Evolutionary conservation across 2,797 vertebrate genomes (phyloP).

Genomic region (Pitangus sulphuratus): DNA sequence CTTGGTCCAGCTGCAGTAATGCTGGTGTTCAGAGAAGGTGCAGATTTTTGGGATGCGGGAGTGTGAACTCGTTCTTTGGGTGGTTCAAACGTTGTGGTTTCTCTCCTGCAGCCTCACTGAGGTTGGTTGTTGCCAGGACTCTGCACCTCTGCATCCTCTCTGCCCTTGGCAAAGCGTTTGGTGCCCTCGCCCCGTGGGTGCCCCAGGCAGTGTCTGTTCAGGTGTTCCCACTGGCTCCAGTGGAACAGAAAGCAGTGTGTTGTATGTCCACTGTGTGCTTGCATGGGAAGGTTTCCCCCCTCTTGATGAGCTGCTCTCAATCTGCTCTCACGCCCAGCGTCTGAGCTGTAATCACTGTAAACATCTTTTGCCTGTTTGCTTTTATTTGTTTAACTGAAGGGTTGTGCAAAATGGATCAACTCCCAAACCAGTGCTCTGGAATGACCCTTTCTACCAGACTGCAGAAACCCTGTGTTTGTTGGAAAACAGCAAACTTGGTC

Average conservation of each 20-base stretch:
- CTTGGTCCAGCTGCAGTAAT: not conserved
- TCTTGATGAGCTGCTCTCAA: not conserved
- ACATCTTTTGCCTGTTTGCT: not conserved
- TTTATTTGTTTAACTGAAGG: not conserved
- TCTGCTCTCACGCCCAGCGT: not conserved
- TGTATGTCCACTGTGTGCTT: not conserved
- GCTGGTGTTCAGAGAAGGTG: not conserved
- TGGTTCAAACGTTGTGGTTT: not conserved
- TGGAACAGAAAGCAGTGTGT: not conserved
- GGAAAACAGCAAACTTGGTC: not conserved
- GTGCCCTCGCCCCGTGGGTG: not conserved
- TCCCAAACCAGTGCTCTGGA: not conserved
- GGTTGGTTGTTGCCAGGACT: slow-evolving; percentile 5
- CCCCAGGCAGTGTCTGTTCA: not conserved
- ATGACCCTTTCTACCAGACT: not conserved
- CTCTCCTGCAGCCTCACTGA: not conserved
- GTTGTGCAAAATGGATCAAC: not conserved
- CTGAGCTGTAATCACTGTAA: not conserved
- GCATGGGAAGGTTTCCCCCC: not conserved
- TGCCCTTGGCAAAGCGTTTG: slow-evolving; percentile 15
- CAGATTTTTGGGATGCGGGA: not conserved
- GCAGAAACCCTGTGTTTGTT: not conserved
- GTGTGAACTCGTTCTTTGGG: not conserved
- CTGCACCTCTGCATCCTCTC: not conserved
- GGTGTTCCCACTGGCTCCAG: not conserved